Percentiles rank a stretch among this genome's conserved stretches.
Conservation (phyloP, 2,888 invertebrate species). For the Itoplectis maculator region DNA sequence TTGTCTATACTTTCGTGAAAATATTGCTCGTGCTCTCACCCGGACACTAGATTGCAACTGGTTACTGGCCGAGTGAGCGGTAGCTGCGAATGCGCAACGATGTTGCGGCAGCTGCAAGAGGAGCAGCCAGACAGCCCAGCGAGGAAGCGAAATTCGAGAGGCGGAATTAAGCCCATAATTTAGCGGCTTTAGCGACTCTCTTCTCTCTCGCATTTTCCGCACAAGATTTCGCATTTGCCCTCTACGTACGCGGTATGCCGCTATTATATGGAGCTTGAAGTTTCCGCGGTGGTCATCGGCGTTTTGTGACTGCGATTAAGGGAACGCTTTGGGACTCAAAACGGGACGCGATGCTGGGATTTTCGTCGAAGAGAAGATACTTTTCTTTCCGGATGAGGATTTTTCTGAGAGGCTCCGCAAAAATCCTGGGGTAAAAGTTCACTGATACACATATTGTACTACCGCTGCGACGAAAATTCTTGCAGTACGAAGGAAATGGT, state of each 20-base stretch:
- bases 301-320: constrained; percentile 47
- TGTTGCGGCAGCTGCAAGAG: constrained; percentile 30
- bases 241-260: constrained; percentile 53
- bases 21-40: constrained; percentile 35
- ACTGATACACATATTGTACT: neutral
- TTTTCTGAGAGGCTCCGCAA: constrained; percentile 18
- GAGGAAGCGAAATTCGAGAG: constrained; percentile 57
- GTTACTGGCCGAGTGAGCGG: neutral
- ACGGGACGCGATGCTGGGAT: neutral
- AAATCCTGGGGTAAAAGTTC: neutral
- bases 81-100: constrained; percentile 37
- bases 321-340: too few relatives aligned
- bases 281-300: constrained; percentile 57
- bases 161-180: constrained; percentile 65
- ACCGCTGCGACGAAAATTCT: constrained; percentile 11
- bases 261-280: constrained; percentile 52
- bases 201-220: constrained; percentile 50
- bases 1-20: constrained; percentile 49
- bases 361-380: constrained; percentile 40
- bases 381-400: constrained; percentile 44
- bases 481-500: neutral
- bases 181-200: constrained; percentile 60
- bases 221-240: constrained; percentile 27
- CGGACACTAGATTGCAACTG: constrained; percentile 26
- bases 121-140: constrained; percentile 15